phyloP scores from a whole-genome alignment of 2,888 invertebrate species.

The Brachyptera putata region DNA sequence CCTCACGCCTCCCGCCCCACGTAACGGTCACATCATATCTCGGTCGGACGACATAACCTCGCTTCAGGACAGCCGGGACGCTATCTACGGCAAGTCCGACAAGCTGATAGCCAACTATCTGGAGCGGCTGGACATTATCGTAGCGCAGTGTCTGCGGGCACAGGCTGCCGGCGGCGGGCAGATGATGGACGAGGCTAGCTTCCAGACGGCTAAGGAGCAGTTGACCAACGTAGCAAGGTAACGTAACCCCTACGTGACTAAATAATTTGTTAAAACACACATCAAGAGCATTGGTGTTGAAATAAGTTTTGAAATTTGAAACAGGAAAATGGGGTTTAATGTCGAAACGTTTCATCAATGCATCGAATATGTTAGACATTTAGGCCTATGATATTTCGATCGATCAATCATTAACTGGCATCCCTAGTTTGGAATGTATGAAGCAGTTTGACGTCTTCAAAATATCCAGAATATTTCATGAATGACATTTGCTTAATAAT shows the following conservation, averaged over 20 bases:
- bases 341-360: no score
- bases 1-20: not conserved
- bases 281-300: no score
- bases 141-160: constrained; percentile 66
- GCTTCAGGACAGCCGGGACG: constrained; percentile 44
- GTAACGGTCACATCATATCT: constrained; percentile 8
- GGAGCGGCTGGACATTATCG: constrained; percentile 64
- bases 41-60: not conserved
- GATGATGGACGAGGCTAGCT: constrained; percentile 71
- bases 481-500: no score
- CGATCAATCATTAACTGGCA: no score
- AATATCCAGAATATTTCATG: no score
- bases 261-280: not conserved
- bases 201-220: constrained; percentile 72
- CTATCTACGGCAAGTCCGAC: constrained; percentile 62
- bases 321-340: no score
- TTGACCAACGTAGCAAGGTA: constrained; percentile 70
- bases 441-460: no score
- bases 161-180: constrained; percentile 72
- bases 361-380: no score
- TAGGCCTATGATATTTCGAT: no score
- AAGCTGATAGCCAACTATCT: constrained; percentile 64
- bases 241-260: no score
- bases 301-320: no score
- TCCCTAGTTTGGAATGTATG: no score